phyloP scores from a whole-genome alignment of 2,888 invertebrate species.

The Sylvicola cinctus region DNA sequence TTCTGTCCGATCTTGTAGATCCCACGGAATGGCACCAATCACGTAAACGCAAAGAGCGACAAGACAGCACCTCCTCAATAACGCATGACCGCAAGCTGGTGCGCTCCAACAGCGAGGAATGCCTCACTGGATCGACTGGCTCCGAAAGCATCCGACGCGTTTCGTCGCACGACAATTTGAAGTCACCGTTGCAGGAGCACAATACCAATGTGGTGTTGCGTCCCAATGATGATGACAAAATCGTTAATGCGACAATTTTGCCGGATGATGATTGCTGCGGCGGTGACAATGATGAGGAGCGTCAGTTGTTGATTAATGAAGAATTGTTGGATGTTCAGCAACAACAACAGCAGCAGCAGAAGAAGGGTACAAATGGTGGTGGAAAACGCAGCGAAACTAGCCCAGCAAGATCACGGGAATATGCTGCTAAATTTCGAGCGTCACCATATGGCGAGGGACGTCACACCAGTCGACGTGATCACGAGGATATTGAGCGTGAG shows the following conservation, averaged over 20 bases:
- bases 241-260: not conserved
- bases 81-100: conserved; percentile 37
- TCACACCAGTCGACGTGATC: conserved; percentile 11
- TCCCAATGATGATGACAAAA: conserved; percentile 6
- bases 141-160: conserved; percentile 30
- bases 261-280: conserved; percentile 4
- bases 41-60: conserved; percentile 39
- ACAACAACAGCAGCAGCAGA: conserved; percentile 4
- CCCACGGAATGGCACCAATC: conserved; percentile 26
- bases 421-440: conserved; percentile 14
- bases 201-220: conserved; percentile 9
- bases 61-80: conserved; percentile 34
- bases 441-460: conserved; percentile 18
- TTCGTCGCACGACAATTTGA: conserved; percentile 41
- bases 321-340: conserved; percentile 6
- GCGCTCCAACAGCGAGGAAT: conserved; percentile 38
- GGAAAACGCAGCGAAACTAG: conserved; percentile 19
- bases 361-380: conserved; percentile 12
- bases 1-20: conserved; percentile 25
- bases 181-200: conserved; percentile 19
- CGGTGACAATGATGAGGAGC: conserved; percentile 2
- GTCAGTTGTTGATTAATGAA: conserved; percentile 3
- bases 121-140: conserved; percentile 18
- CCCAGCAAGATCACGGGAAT: conserved; percentile 19
- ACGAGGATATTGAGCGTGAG: conserved; percentile 29